These are phyloP conservation scores for Drosophila testacea DNA, from an alignment of 2,888 invertebrate species.

Conservation along the genomic window DNA sequence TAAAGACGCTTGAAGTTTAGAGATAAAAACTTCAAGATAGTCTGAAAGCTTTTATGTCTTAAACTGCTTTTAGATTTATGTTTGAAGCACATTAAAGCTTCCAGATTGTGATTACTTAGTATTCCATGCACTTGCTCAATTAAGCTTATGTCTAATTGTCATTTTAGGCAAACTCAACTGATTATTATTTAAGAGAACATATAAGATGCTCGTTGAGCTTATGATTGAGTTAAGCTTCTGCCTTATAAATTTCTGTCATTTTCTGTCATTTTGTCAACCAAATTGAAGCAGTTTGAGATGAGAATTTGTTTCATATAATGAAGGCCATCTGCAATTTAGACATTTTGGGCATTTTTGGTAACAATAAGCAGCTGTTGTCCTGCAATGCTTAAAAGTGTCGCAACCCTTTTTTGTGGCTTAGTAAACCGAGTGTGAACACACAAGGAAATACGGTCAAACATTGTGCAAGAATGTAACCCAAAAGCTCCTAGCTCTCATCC, in stretches of 20 bases:
- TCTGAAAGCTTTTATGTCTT: no score
- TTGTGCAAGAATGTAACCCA: conserved; percentile 28
- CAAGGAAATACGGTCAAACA: conserved; percentile 25
- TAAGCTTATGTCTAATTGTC: background rate
- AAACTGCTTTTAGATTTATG: no score
- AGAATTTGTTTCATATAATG: conserved; percentile 25
- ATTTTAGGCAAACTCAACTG: background rate
- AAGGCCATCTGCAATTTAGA: conserved; percentile 36
- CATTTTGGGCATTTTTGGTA: conserved; percentile 5
- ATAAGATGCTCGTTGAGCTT: background rate
- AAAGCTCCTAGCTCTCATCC: conserved; percentile 7
- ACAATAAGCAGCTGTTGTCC: conserved; percentile 49
- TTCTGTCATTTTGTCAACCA: conserved; percentile 18
- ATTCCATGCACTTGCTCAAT: background rate
- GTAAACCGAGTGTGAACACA: conserved; percentile 52
- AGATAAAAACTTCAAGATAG: no score
- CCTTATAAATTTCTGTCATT: conserved; percentile 6
- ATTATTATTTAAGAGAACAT: background rate
- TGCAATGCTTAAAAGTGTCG: conserved; percentile 39
- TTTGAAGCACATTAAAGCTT: background rate
- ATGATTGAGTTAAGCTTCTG: conserved; percentile 1
- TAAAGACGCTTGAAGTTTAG: no score
- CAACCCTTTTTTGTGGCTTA: conserved; percentile 55
- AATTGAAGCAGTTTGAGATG: conserved; percentile 23
- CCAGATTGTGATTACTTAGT: background rate